These are phyloP conservation scores for Clarias magur DNA, from an alignment of 2,113 vertebrate genomes.

Conservation along the genomic window DNA sequence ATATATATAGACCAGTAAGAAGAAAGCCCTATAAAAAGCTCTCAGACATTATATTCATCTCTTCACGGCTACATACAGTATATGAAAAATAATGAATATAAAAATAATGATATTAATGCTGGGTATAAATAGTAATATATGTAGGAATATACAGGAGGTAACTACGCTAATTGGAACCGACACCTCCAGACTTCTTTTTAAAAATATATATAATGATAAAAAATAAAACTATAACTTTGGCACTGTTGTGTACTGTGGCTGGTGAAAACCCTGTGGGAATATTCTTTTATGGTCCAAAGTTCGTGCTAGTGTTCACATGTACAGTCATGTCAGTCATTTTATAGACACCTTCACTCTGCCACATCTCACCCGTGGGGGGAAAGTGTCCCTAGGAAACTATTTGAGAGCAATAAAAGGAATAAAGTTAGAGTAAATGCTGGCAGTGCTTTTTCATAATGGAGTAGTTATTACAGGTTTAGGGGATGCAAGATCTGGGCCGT, in stretches of 20 bases:
- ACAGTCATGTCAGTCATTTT: neutral
- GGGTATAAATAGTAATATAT: no score
- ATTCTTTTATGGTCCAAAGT: neutral
- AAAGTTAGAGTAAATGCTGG: neutral
- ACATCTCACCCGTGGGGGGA: neutral
- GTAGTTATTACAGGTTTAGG: neutral
- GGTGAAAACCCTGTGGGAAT: neutral
- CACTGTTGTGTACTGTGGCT: neutral
- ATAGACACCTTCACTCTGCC: neutral
- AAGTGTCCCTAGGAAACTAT: neutral
- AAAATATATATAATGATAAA: no score
- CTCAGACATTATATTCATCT: neutral
- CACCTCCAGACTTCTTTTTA: no score
- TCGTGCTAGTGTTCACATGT: neutral
- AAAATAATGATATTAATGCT: no score
- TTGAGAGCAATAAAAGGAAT: neutral
- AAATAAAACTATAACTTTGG: neutral
- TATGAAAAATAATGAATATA: no score
- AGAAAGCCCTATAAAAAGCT: neutral
- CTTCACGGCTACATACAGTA: neutral
- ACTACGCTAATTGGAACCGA: no score
- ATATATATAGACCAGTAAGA: neutral
- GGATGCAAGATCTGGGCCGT: neutral
- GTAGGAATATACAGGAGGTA: no score
- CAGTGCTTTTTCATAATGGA: neutral